Conservation (phyloP, 2,888 invertebrate species). For the Ormyrus pomaceus region DNA sequence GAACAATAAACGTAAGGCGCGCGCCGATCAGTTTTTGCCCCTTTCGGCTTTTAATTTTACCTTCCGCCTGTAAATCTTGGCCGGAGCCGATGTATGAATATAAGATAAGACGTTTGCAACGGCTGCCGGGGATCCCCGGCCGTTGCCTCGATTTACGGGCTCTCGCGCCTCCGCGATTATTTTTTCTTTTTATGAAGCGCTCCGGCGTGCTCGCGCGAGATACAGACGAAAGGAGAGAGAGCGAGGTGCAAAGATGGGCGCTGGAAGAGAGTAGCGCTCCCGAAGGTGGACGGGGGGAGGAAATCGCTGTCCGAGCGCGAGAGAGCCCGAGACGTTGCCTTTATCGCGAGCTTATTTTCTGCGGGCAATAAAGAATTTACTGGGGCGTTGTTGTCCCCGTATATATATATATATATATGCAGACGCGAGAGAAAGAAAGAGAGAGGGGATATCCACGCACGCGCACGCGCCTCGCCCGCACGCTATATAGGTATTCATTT, state of each 20-base stretch:
- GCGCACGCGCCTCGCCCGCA: neutral
- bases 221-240: constrained; percentile 23
- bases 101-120: constrained; percentile 6
- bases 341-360: constrained; percentile 55
- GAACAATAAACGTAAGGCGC: no score
- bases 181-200: constrained; percentile 9
- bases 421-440: neutral
- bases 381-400: constrained; percentile 17
- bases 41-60: constrained; percentile 27
- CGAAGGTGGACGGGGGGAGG: no score
- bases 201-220: neutral
- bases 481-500: constrained; percentile 22
- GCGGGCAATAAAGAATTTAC: constrained; percentile 54
- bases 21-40: neutral
- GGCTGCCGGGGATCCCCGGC: neutral
- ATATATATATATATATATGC: neutral
- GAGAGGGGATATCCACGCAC: neutral
- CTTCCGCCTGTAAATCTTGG: constrained; percentile 27
- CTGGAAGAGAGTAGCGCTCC: no score
- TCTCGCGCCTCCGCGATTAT: constrained; percentile 2
- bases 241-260: neutral
- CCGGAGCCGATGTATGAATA: constrained; percentile 23
- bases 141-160: constrained; percentile 27
- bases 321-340: constrained; percentile 8
- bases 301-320: neutral